A percentile compares a stretch with the other conserved stretches of the same genome.
These are phyloP conservation scores for Drosophila yooni DNA, from an alignment of 2,888 invertebrate species.

Conservation along the genomic window DNA sequence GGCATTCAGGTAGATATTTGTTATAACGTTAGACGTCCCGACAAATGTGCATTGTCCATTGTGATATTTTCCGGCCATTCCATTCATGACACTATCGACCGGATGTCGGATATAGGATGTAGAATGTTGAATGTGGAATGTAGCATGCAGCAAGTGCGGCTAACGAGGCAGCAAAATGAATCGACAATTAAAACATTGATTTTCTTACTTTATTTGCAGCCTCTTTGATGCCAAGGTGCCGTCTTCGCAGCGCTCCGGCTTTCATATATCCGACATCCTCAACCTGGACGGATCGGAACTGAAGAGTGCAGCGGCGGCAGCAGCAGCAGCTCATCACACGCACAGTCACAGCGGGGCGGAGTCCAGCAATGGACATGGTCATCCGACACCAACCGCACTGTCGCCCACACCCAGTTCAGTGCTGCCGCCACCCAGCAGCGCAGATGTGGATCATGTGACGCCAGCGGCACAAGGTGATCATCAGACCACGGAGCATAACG, in stretches of 20 bases:
- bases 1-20: constrained; percentile 10
- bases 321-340: constrained; percentile 68
- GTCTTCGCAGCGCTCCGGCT: constrained; percentile 90
- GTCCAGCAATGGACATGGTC: constrained; percentile 53
- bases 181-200: constrained; percentile 25
- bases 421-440: constrained; percentile 45
- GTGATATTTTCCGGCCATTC: constrained; percentile 63
- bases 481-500: constrained; percentile 55
- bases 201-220: constrained; percentile 86
- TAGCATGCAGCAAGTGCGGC: constrained; percentile 7
- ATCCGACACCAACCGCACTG: constrained; percentile 53
- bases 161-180: constrained; percentile 4
- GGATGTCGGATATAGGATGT: constrained; percentile 59
- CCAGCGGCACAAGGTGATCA: constrained; percentile 48
- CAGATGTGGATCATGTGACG: constrained; percentile 43
- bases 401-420: constrained; percentile 64
- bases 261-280: constrained; percentile 96
- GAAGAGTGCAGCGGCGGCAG: constrained; percentile 79
- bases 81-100: constrained; percentile 68
- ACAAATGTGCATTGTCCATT: constrained; percentile 34
- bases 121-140: constrained; percentile 3
- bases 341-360: constrained; percentile 49
- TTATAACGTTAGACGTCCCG: constrained; percentile 12
- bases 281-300: constrained; percentile 91
- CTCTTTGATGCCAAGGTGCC: constrained; percentile 88